Conservation (phyloP, 1,140 invertebrate species). For the Caenorhabditis brenneri region DNA sequence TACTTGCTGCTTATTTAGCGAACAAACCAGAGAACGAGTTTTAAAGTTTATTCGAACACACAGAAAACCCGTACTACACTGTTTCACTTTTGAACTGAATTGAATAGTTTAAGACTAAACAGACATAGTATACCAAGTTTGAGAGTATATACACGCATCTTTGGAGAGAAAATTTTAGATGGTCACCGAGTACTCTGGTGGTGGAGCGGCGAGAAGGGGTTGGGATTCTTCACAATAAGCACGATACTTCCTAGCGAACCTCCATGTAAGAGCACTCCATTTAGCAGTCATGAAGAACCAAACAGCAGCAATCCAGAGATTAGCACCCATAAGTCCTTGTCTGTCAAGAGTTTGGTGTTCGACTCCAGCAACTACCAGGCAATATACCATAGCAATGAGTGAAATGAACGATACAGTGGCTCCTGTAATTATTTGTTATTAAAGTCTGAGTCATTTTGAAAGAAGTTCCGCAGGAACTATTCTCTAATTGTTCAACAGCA, state of each 20-base stretch:
- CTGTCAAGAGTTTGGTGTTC: slow-evolving; percentile 45
- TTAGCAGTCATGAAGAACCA: slow-evolving; percentile 51
- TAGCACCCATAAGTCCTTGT: slow-evolving; percentile 44
- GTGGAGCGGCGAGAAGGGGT: background rate
- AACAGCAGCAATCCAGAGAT: slow-evolving; percentile 50
- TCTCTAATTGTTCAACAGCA: too few relatives aligned
- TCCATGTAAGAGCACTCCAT: slow-evolving; percentile 32
- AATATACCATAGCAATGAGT: slow-evolving; percentile 22
- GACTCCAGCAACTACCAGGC: slow-evolving; percentile 46
- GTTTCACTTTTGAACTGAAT: slow-evolving; percentile 28
- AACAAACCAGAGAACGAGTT: background rate
- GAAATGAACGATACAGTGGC: background rate
- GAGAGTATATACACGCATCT: slow-evolving; percentile 15
- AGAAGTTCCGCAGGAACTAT: too few relatives aligned
- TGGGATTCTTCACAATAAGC: slow-evolving; percentile 6
- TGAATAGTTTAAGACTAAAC: slow-evolving; percentile 1
- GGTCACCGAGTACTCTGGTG: slow-evolving; percentile 22
- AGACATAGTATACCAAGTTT: slow-evolving; percentile 10
- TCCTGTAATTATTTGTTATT: background rate
- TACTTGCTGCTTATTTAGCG: background rate
- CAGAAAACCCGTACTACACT: background rate
- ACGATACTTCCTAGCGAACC: slow-evolving; percentile 25
- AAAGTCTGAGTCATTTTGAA: background rate
- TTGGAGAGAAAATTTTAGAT: background rate
- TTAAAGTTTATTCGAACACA: background rate